These are phyloP conservation scores for Procapra przewalskii DNA, from an alignment of 2,113 vertebrate genomes.

Conservation along the genomic window DNA sequence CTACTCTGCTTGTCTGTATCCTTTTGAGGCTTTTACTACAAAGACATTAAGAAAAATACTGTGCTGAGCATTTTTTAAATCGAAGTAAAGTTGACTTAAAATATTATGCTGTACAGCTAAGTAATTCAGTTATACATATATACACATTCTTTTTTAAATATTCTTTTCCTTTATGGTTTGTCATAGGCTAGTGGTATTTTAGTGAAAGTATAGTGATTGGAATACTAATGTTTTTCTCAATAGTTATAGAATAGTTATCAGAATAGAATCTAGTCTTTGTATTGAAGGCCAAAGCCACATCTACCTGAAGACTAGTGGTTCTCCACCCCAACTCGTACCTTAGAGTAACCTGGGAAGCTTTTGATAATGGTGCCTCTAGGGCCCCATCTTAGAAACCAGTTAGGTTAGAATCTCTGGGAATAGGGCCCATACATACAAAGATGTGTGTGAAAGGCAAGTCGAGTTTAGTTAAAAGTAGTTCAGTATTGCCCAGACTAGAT, in stretches of 20 bases:
- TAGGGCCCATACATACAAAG: neutral
- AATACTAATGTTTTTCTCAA: slow-evolving; percentile 21
- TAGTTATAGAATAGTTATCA: neutral
- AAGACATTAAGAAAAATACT: slow-evolving; percentile 1
- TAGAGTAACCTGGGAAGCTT: neutral
- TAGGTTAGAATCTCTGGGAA: neutral
- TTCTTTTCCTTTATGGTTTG: neutral
- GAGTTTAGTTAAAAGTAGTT: slow-evolving; percentile 50
- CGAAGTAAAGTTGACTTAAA: neutral
- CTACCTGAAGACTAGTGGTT: neutral
- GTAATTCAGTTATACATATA: neutral
- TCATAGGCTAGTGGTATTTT: neutral
- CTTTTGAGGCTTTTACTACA: neutral
- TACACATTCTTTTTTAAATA: neutral
- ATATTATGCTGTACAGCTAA: neutral
- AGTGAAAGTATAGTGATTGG: slow-evolving; percentile 14
- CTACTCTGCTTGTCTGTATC: neutral
- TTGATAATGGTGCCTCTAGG: neutral
- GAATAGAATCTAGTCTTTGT: slow-evolving; percentile 10
- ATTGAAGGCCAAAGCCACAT: neutral
- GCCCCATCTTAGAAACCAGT: neutral
- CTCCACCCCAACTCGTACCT: neutral
- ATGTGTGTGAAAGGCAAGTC: neutral
- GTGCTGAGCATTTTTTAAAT: neutral
- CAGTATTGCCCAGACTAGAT: slow-evolving; percentile 24